Base-by-base conservation (phyloP, 2,888 invertebrate genomes). In the Phortica magna region DNA sequence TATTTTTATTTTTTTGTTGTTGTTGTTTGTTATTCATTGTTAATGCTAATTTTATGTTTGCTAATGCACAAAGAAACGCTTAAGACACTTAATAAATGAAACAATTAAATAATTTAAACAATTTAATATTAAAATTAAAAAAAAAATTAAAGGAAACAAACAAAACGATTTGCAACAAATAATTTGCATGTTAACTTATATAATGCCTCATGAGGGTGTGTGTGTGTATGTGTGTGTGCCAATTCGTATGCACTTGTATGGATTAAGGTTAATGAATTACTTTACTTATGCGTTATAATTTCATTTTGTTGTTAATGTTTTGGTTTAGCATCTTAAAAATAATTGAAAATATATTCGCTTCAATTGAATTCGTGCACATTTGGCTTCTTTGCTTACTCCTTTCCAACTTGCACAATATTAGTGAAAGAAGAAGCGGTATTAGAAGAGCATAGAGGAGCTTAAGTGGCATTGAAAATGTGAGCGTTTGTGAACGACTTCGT, bases 51-150 rank as follows among this genome's bases (percentile, higher is more conserved):
- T 59, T 22, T 61, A 55, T 55, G n/a, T 61, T 67, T 67, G 9
- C 6, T 68, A 48, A 68, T 68, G 48, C 68, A 68, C 68, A 68
- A 68, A 68, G 19, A 42, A 42, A 64, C 64, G 39, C 31, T 64
- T 64, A 68, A 68, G 68, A 68, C 68, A 68, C 68, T 68, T 22
- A 65, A 65, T 65, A 65, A 65, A 65, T 41, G 9, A 65, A n/a
- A 65, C 31, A 41, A 14, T 41, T 10, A 12, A 67, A 42, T 43
- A 68, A 68, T 61, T 61, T 7, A 22, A 43, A 68, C 68, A 68
- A 68, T 68, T 68, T 9, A 61, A 31, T 64, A 31, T 19, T 31
- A 64, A 31, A 48, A 64, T 9, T 31, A 64, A 64, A 31, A 64
- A 22, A 64, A 39, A 22, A 31, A 7, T 31, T 22, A 61, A 17